Conservation (phyloP, 2,888 invertebrate genomes). For the Alitta virens region DNA sequence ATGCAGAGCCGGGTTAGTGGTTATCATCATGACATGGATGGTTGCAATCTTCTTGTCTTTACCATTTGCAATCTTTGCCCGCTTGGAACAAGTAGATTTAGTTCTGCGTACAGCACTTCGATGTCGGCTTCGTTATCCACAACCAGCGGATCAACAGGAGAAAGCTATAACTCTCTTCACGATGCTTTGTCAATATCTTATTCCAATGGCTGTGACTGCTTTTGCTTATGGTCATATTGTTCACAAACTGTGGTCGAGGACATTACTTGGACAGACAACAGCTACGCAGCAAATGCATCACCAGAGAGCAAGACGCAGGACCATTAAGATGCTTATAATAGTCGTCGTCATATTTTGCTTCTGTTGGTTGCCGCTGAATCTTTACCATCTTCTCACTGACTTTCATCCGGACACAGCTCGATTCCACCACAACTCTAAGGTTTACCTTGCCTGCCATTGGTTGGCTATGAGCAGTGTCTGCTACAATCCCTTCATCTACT, state of each 20-base stretch:
- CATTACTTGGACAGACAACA: slow-evolving; percentile 55
- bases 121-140: slow-evolving; percentile 53
- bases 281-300: slow-evolving; percentile 54
- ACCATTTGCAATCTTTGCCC: slow-evolving; percentile 56
- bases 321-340: slow-evolving; percentile 58
- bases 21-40: slow-evolving; percentile 54
- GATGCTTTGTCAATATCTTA: slow-evolving; percentile 55
- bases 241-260: slow-evolving; percentile 48
- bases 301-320: slow-evolving; percentile 54
- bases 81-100: slow-evolving; percentile 32
- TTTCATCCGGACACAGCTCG: slow-evolving; percentile 43
- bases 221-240: slow-evolving; percentile 55
- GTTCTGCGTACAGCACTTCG: slow-evolving; percentile 29
- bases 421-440: slow-evolving; percentile 49
- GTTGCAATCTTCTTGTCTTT: slow-evolving; percentile 48
- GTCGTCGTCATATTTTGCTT: slow-evolving; percentile 58
- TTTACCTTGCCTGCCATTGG: slow-evolving; percentile 58
- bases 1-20: slow-evolving; percentile 46
- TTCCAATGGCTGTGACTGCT: slow-evolving; percentile 56
- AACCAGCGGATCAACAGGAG: slow-evolving; percentile 45
- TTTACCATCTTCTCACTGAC: slow-evolving; percentile 57
- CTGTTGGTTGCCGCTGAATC: slow-evolving; percentile 60
- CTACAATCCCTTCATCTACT: slow-evolving; percentile 60
- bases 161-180: slow-evolving; percentile 54
- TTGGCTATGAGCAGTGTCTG: slow-evolving; percentile 59